phyloP scores from a whole-genome alignment of 2,888 invertebrate species.

The Vesta saturnalis region DNA sequence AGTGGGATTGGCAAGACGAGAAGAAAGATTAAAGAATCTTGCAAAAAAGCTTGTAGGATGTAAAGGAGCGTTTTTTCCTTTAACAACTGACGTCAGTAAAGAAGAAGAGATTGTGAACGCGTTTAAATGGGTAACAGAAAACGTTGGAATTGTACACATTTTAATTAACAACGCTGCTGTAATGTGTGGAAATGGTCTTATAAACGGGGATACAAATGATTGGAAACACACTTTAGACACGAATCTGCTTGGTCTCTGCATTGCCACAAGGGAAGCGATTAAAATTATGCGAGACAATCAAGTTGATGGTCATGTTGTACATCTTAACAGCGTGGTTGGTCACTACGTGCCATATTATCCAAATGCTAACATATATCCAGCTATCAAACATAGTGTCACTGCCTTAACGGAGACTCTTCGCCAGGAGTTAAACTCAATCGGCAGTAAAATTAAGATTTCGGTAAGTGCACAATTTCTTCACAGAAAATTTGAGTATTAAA shows the following conservation, averaged over 20 bases:
- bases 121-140: constrained; percentile 40
- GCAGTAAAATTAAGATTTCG: constrained; percentile 1
- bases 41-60: too few relatives aligned
- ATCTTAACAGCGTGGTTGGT: neutral
- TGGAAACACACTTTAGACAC: constrained; percentile 1
- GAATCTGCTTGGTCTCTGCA: constrained; percentile 6
- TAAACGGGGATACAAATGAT: constrained; percentile 33
- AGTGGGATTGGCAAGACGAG: too few relatives aligned
- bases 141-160: constrained; percentile 42
- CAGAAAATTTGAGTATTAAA: neutral
- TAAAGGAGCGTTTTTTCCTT: constrained; percentile 37
- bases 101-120: constrained; percentile 44
- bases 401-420: neutral
- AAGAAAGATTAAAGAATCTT: too few relatives aligned
- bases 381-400: neutral
- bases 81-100: constrained; percentile 39
- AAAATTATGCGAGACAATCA: neutral
- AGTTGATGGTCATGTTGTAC: neutral
- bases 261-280: neutral
- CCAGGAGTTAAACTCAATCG: constrained; percentile 1
- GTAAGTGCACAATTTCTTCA: neutral
- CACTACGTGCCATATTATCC: neutral
- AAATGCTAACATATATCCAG: neutral
- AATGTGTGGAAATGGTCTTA: constrained; percentile 20
- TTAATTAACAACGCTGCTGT: constrained; percentile 45